A percentile compares a stretch with the other conserved stretches of the same genome.
Evolutionary conservation across 2,113 vertebrate species (phyloP).

Genomic region (Pantherophis guttatus): DNA sequence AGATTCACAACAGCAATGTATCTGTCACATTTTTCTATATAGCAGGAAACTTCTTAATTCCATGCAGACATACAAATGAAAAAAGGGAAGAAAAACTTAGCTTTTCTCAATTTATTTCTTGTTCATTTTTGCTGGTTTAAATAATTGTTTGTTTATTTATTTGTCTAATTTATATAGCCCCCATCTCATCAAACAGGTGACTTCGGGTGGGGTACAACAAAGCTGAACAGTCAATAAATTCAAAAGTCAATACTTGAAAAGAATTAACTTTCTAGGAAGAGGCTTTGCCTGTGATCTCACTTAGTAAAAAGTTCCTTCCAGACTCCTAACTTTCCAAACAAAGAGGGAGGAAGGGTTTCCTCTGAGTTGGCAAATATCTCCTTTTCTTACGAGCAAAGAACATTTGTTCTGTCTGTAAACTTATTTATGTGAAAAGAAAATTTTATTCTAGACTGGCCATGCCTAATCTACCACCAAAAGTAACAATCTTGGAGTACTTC

Average conservation of each 20-base stretch:
- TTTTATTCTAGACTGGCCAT: neutral
- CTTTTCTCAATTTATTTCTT: slow-evolving; percentile 25
- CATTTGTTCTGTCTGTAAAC: slow-evolving; percentile 19
- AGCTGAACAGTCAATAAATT: neutral
- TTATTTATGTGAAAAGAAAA: slow-evolving; percentile 51
- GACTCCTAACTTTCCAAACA: slow-evolving; percentile 37
- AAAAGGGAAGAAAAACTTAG: neutral
- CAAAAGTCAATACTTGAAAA: slow-evolving; percentile 12
- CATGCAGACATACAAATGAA: neutral
- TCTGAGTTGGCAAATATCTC: neutral
- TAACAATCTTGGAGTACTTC: neutral
- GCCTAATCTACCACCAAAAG: neutral
- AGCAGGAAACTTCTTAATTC: neutral
- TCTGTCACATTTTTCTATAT: slow-evolving; percentile 6
- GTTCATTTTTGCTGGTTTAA: slow-evolving; percentile 24
- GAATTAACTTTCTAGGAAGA: slow-evolving; percentile 57
- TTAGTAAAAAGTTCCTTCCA: slow-evolving; percentile 45
- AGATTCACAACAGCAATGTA: neutral
- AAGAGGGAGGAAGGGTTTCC: slow-evolving; percentile 16
- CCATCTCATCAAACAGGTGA: neutral
- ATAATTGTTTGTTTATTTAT: slow-evolving; percentile 22
- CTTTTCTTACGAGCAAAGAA: slow-evolving; percentile 26
- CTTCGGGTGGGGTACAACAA: neutral
- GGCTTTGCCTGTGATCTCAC: slow-evolving; percentile 45
- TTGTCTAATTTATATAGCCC: neutral